These are phyloP conservation scores for Amphiduros pacificus DNA, from an alignment of 2,888 invertebrate genomes.

Conservation along the genomic window DNA sequence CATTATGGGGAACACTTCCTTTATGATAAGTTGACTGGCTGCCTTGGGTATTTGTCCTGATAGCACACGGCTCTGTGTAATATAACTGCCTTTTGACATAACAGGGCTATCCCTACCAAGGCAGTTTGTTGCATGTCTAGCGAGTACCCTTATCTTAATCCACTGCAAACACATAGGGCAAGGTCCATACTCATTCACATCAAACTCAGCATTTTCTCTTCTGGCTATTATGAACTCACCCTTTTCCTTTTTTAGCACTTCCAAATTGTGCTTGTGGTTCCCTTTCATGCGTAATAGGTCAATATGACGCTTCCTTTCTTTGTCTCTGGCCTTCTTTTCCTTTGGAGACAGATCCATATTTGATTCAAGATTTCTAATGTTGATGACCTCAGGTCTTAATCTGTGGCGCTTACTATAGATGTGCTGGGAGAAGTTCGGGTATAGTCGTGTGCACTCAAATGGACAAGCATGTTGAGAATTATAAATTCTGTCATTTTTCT, in stretches of 20 bases:
- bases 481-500: slow-evolving; percentile 8
- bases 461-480: slow-evolving; percentile 1
- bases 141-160: background rate
- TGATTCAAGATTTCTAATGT: no score
- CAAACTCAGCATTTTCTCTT: background rate
- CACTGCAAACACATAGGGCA: slow-evolving; percentile 7
- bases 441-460: background rate
- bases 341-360: background rate
- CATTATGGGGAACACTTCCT: no score
- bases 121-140: background rate
- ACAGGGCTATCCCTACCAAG: no score
- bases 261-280: slow-evolving; percentile 1
- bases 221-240: slow-evolving; percentile 6
- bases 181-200: background rate
- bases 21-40: no score
- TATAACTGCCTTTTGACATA: no score
- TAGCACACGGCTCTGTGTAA: no score
- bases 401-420: no score
- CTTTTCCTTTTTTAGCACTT: background rate
- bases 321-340: background rate
- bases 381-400: no score
- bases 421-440: slow-evolving; percentile 10
- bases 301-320: background rate
- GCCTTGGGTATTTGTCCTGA: no score
- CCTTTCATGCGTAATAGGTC: background rate